Conservation (phyloP, 2,888 invertebrate species). For the Andrena flavipes region DNA sequence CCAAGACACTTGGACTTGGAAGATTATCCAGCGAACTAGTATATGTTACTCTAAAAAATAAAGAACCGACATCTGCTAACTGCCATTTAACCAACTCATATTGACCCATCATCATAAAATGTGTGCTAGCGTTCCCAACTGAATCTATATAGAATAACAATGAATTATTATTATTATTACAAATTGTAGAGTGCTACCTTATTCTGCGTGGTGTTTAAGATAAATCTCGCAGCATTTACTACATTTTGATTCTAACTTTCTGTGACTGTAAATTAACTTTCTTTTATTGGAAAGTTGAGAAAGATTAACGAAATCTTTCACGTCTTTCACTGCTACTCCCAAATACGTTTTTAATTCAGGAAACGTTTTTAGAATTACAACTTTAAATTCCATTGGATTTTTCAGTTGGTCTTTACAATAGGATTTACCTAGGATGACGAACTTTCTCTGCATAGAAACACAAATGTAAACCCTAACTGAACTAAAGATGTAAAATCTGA, state of each 20-base stretch:
- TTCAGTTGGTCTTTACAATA: not conserved
- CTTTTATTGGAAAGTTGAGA: conserved; percentile 49
- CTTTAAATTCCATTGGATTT: not conserved
- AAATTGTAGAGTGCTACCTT: not conserved
- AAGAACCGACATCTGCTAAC: not conserved
- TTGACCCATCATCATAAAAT: not conserved
- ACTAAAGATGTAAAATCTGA: no score
- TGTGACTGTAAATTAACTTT: conserved; percentile 28
- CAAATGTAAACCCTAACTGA: no score
- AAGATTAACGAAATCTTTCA: conserved; percentile 31
- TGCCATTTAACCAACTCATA: not conserved
- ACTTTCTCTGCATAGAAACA: no score
- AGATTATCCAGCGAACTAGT: conserved; percentile 15
- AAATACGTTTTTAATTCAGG: not conserved
- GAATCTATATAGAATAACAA: not conserved
- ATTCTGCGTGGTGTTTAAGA: not conserved
- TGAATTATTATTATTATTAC: not conserved
- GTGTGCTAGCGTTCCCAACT: not conserved
- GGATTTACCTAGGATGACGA: no score
- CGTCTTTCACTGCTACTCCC: not conserved
- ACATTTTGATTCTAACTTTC: conserved; percentile 10
- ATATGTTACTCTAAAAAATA: conserved; percentile 4
- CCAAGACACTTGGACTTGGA: conserved; percentile 9
- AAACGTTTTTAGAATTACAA: not conserved
- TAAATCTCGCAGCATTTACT: not conserved